Conservation (phyloP, 2,113 vertebrate genomes). For the Zosterops borbonicus region DNA sequence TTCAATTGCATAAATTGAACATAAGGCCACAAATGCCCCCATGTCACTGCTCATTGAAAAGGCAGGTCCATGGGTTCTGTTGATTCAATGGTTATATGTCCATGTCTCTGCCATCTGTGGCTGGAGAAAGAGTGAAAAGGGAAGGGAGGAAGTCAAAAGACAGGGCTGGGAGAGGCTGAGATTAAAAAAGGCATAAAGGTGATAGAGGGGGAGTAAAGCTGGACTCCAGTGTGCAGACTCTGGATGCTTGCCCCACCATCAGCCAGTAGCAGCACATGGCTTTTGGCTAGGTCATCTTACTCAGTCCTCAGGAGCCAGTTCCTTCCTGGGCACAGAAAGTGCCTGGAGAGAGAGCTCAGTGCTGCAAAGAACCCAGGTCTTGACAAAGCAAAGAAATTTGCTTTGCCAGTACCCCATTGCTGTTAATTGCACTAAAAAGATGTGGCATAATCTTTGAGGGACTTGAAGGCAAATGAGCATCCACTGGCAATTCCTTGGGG, state of each 20-base stretch:
- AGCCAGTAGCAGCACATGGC: not conserved
- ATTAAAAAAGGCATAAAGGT: not conserved
- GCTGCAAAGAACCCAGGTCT: not conserved
- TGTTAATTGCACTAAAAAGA: not conserved
- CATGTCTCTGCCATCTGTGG: not conserved
- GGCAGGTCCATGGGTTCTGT: rapidly evolving
- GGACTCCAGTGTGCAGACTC: not conserved
- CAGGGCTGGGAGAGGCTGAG: not conserved
- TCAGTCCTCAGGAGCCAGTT: not conserved
- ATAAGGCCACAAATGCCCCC: not conserved
- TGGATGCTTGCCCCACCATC: not conserved
- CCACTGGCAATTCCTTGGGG: not conserved
- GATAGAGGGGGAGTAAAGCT: not conserved
- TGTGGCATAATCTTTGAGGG: not conserved
- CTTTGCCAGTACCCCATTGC: not conserved
- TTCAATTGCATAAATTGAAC: not conserved
- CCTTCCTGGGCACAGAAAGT: not conserved
- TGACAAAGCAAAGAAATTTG: not conserved
- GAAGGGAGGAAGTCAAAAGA: not conserved
- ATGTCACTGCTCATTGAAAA: not conserved
- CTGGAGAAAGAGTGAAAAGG: not conserved
- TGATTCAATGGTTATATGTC: not conserved
- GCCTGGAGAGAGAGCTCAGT: not conserved
- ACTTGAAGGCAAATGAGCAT: not conserved
- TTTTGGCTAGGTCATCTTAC: not conserved